phyloP scores from a whole-genome alignment of 2,797 vertebrate genomes.

The Sandelia bainsii region DNA sequence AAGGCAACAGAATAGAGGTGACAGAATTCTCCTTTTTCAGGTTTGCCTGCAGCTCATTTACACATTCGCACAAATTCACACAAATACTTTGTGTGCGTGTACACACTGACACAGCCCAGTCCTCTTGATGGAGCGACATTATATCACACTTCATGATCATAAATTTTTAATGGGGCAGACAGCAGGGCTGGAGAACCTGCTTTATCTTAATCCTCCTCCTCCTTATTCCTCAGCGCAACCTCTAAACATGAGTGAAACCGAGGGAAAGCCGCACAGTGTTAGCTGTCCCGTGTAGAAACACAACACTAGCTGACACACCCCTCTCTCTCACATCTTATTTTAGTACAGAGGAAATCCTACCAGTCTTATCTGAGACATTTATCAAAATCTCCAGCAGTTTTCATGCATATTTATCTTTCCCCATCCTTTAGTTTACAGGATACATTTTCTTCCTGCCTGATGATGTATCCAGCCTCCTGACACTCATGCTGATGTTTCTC shows the following conservation, averaged over 20 bases:
- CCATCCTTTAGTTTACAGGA: constrained; percentile 63
- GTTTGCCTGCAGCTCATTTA: background rate
- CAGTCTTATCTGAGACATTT: constrained; percentile 59
- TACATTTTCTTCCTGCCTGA: constrained; percentile 61
- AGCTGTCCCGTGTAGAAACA: constrained; percentile 16
- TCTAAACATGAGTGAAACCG: constrained; percentile 8
- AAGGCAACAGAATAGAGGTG: background rate
- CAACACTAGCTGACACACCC: constrained; percentile 46
- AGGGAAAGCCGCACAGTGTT: constrained; percentile 21
- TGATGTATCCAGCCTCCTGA: constrained; percentile 68
- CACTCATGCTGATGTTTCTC: constrained; percentile 59
- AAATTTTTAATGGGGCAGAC: constrained; percentile 56
- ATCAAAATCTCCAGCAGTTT: constrained; percentile 57
- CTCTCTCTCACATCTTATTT: constrained; percentile 61
- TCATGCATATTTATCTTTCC: constrained; percentile 60
- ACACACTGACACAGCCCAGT: background rate
- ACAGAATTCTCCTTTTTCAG: background rate
- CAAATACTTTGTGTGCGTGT: background rate
- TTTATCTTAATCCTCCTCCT: constrained; percentile 30
- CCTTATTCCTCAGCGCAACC: background rate
- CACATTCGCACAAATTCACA: constrained; percentile 9
- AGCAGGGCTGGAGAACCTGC: constrained; percentile 29
- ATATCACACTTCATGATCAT: constrained; percentile 51
- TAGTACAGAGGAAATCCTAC: constrained; percentile 39
- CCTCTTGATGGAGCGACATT: constrained; percentile 33